Percentiles rank a stretch among this genome's conserved stretches.
Evolutionary conservation across 1,140 invertebrate genomes (phyloP).

Genomic region (Sitobion miscanthi): DNA sequence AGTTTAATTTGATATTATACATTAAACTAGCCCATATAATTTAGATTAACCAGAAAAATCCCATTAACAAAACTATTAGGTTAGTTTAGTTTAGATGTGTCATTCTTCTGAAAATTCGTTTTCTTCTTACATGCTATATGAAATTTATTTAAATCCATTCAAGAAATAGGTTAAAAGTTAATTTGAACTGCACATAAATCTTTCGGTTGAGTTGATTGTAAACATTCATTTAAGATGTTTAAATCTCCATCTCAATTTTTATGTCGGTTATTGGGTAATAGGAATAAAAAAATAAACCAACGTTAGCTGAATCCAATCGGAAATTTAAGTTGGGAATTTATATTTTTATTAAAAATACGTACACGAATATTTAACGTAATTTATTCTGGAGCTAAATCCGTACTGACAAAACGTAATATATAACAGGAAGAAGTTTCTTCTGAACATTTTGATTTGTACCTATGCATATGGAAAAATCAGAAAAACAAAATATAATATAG

Average conservation of each 20-base stretch:
- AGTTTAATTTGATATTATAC: no score
- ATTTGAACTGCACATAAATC: conserved; percentile 10
- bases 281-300: background rate
- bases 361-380: background rate
- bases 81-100: background rate
- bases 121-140: background rate
- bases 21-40: no score
- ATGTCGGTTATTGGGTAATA: background rate
- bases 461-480: background rate
- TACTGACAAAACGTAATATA: background rate
- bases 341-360: background rate
- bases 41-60: no score
- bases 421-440: background rate
- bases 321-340: background rate
- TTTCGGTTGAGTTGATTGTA: background rate
- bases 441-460: background rate
- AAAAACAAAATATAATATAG: background rate
- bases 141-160: background rate
- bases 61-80: no score
- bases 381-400: background rate
- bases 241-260: background rate
- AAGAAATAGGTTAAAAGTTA: background rate
- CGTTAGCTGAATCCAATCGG: background rate
- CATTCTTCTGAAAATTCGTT: background rate
- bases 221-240: background rate